phyloP scores from a whole-genome alignment of 2,113 vertebrate genomes.

The Melanotaenia duboulayi region DNA sequence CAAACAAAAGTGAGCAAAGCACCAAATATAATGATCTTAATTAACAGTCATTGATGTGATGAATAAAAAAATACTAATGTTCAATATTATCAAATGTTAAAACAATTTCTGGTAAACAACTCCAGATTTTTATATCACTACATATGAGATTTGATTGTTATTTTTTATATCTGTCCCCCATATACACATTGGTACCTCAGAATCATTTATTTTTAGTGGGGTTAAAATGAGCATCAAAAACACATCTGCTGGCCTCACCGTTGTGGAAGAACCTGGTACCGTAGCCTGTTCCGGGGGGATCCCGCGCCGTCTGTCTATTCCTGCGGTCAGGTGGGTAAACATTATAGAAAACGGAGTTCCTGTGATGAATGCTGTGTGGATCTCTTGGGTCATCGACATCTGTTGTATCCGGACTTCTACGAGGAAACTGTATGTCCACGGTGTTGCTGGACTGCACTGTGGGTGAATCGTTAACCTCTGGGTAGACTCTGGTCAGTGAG shows the following conservation, averaged over 20 bases:
- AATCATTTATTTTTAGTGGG: no score
- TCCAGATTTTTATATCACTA: not conserved
- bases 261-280: slow-evolving; percentile 82
- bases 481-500: slow-evolving; percentile 18
- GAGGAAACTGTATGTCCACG: slow-evolving; percentile 50
- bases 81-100: no score
- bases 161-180: no score
- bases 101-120: no score
- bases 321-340: slow-evolving; percentile 67
- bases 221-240: no score
- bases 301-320: slow-evolving; percentile 47
- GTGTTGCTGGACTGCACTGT: slow-evolving; percentile 46
- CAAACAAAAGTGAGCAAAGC: not conserved
- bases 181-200: no score
- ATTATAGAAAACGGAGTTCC: slow-evolving; percentile 80
- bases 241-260: slow-evolving; percentile 66
- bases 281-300: slow-evolving; percentile 63
- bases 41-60: not conserved
- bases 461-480: slow-evolving; percentile 20
- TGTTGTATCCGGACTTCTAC: slow-evolving; percentile 13
- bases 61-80: not conserved
- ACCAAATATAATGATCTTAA: not conserved
- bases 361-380: slow-evolving; percentile 63
- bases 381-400: slow-evolving; percentile 53
- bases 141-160: no score